A percentile compares a stretch with the other conserved stretches of the same genome.
phyloP scores from a whole-genome alignment of 2,888 invertebrate species.

The Zonitis immaculata region DNA sequence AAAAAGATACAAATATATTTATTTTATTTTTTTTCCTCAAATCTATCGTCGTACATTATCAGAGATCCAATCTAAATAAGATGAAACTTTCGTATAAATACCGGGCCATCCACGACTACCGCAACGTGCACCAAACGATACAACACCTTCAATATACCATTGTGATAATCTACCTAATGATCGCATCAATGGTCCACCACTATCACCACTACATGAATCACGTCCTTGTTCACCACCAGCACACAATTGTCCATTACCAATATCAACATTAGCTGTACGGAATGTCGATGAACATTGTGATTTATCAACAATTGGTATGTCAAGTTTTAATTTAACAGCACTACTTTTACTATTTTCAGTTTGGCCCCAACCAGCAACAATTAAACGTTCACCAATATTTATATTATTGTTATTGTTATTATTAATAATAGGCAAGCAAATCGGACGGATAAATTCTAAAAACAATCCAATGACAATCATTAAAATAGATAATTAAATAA shows the following conservation, averaged over 20 bases:
- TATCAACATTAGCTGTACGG: slow-evolving; percentile 26
- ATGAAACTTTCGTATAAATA: slow-evolving; percentile 61
- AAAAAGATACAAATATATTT: no score
- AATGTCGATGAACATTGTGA: slow-evolving; percentile 41
- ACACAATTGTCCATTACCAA: slow-evolving; percentile 56
- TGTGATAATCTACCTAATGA: slow-evolving; percentile 38
- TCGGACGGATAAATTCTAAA: slow-evolving; percentile 35
- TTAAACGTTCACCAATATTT: slow-evolving; percentile 32
- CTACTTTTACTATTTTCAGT: slow-evolving; percentile 37
- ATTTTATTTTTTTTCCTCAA: no score
- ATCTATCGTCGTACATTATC: no score
- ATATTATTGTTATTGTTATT: slow-evolving; percentile 30
- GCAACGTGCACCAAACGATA: slow-evolving; percentile 64
- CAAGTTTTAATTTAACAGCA: slow-evolving; percentile 36
- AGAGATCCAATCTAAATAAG: slow-evolving; percentile 66
- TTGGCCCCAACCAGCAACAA: slow-evolving; percentile 51
- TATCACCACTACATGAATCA: slow-evolving; percentile 72
- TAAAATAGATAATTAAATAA: no score
- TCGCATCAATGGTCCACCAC: slow-evolving; percentile 74
- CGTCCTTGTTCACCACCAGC: slow-evolving; percentile 63
- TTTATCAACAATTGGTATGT: slow-evolving; percentile 19
- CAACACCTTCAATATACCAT: slow-evolving; percentile 55
- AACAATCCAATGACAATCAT: no score
- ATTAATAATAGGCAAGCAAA: slow-evolving; percentile 39
- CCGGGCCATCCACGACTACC: slow-evolving; percentile 63